These are phyloP conservation scores for Garrulus glandarius DNA, from an alignment of 2,797 vertebrate genomes.

Conservation along the genomic window DNA sequence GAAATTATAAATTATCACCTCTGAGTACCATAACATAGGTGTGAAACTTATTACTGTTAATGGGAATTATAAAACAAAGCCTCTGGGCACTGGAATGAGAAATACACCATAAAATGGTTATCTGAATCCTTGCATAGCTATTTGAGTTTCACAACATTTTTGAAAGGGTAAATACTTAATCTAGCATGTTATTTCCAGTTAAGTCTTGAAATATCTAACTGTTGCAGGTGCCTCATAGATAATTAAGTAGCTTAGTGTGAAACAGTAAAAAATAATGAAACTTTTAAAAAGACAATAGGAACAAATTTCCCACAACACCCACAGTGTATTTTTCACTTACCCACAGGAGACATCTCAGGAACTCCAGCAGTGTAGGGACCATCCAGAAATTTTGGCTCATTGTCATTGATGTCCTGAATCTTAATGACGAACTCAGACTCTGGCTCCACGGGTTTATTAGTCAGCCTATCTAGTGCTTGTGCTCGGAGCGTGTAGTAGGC, in stretches of 20 bases:
- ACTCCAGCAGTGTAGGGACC: conserved; percentile 92
- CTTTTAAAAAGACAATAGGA: conserved; percentile 15
- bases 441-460: conserved; percentile 88
- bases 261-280: conserved; percentile 24
- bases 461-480: conserved; percentile 88
- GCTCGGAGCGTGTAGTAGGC: conserved; percentile 94
- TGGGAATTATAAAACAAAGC: conserved; percentile 33
- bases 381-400: conserved; percentile 94
- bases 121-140: neutral
- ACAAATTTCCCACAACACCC: neutral
- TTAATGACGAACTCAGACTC: conserved; percentile 94
- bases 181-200: conserved; percentile 18
- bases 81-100: neutral
- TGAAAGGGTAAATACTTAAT: conserved; percentile 36
- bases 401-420: conserved; percentile 98
- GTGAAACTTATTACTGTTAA: conserved; percentile 30
- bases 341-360: conserved; percentile 95
- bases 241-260: conserved; percentile 18
- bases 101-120: conserved; percentile 16
- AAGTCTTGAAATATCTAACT: conserved; percentile 13
- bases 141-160: conserved; percentile 15
- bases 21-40: neutral
- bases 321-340: conserved; percentile 74
- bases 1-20: neutral
- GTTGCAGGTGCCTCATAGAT: conserved; percentile 59